Evolutionary conservation across 2,888 invertebrate species (phyloP), one percentile per base, ranked within the genome.

Genomic region (Agonopterix arenella): DNA sequence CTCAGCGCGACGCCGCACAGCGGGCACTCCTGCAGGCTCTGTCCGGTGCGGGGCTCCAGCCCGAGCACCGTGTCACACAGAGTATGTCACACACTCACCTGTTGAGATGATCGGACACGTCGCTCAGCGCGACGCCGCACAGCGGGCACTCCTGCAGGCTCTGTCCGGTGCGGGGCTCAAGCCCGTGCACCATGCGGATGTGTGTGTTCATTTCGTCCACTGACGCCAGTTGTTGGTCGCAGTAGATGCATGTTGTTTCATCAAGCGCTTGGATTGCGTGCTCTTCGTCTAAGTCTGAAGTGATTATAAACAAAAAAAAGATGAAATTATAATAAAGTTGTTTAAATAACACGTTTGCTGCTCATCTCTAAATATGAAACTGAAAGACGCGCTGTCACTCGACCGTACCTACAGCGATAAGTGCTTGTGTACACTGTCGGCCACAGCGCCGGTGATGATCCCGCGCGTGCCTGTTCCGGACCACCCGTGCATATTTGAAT

Each of bases 191-290:
- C 0, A 58, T 51, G 1, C 76, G 52, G 0, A 83, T 66, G 50
- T 84, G 83, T 1, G 72, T 76, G 10, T 72, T 62, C 0, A 76
- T 64, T 40, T 73, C 73, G 11, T 75, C 72, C 0, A 63, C 69
- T 0, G 70, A 64, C 0, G 68, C 51, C 0, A 80, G 58, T 44
- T 72, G 70, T 0, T 75, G 59, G 11, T 70, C 66, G 56, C 83
- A 84, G 59, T 83, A 81, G 4, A 80, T 70, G 53, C 83, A 83
- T 0, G 70, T 70, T 0, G 76, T 80, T 44, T 82, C 82, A 18
- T 82, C 81, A 2, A 81, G 48, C 0, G 77, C 69, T 54, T 82
- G 76, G 36, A 79, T 76, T 1, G 70, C 70, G 13, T 46, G 38
- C 9, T 75, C 70, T 1, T 78, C 79, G 2, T 75, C 73, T 8